Base-by-base conservation (phyloP, 2,888 invertebrate genomes). In the Melipona bicolor region DNA sequence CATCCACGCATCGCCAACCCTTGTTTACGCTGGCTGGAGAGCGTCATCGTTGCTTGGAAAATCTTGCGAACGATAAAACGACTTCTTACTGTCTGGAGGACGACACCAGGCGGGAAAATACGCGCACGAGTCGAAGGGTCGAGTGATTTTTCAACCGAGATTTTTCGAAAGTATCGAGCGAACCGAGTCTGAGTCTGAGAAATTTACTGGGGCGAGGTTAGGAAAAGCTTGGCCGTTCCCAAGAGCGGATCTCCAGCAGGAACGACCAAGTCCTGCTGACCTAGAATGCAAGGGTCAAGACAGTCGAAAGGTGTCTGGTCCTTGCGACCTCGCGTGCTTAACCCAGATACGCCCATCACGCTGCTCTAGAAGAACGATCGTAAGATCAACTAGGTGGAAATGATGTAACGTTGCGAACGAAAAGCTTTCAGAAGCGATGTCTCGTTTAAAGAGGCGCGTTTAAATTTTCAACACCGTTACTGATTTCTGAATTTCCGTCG, bases 11-110 rank as follows among this genome's bases (percentile, higher is more conserved):
- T 56, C 69, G 62, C 19, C 81, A 43, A 81, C 27, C 73, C 64
- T 81, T 83, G 83, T 83, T 83, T 83, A 83, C 70, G 77, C 36
- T 56, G 32, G 50, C 50, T 43, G 36, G 59, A 75, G 62, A 62
- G 74, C 71, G 74, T 70, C 49, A 13, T 52, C 19, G 64, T n/a
- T 74, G 54, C 74, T 64, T 19, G 21, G n/a, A 54, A 27, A 36
- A 19, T 24, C 15, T 32, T 52, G 19, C 54, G 19, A 19, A 24
- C 52, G 73, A 32, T 36, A 6, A 9, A 43, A 21, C 64, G 52
- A 54, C 43, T 54, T 67, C 24, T 6, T 11, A 9, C 17, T 0
- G 19, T 3, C n/a, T 15, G n/a, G 64, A n/a, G n/a, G 2, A 49
- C n/a, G 49, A 24, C 24, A 49, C 49, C 36, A 5, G 21, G 15